Evolutionary conservation across 2,113 vertebrate species (phyloP), one percentile per base, ranked within the genome.

Genomic region (Galeopterus variegatus): DNA sequence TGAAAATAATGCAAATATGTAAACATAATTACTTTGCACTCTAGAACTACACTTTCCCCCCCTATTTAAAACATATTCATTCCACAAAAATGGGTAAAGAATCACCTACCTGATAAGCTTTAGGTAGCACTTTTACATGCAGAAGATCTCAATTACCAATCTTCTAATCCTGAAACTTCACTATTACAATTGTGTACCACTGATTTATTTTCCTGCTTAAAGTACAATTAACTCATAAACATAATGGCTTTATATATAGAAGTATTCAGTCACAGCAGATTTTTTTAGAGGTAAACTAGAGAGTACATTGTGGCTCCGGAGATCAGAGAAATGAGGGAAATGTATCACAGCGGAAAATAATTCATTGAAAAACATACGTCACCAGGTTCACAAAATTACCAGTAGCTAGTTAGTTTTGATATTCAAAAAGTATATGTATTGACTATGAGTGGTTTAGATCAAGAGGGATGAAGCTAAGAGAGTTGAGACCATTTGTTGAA

Each of bases 251-350:
- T 82, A 60, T 14, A 17, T n/a, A 79, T 52, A 72, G 2, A 64
- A 17, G 23, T 88, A 75, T 26, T 82, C 41, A 41, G 11, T 92
- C 60, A 58, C 2, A 84, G 41, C 45, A 87, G 18, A 58, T 83
- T 95, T 93, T 90, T 41, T 88, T 80, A 54, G 21, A 90, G 7
- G 60, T 79, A 95, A 89, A 92, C 56, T 1, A 76, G 48, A 73
- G 36, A 62, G 6, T 62, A 85, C 18, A 80, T 58, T 50, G 1
- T 72, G 31, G 19, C 10, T 72, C 4, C 17, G 12, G 26, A 96
- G n/a, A 58, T 82, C 13, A 96, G 31, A 86, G 15, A 52, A 67
- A 72, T 87, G 23, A 95, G 13, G 56, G 65, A 89, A 73, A 73
- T 65, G 56, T 19, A 73, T n/a, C 14, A 73, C 92, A 92, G 14